Base-by-base conservation (phyloP, 2,797 vertebrate species). In the Synaphobranchus kaupii region DNA sequence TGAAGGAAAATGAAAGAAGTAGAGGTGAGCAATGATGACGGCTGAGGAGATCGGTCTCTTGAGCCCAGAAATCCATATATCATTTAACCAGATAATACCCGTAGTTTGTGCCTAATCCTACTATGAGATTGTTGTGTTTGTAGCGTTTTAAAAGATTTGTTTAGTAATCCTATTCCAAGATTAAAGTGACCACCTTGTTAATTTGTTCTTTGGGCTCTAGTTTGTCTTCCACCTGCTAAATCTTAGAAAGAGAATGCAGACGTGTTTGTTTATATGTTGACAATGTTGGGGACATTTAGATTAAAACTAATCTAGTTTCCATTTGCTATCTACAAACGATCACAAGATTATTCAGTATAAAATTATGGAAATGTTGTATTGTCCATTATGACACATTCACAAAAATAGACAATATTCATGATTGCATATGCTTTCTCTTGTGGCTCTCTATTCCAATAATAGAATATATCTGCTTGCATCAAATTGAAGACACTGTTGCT, bases 61-160 rank as follows among this genome's bases (percentile, higher is more conserved):
- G 80, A 86, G 66, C 81, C 68, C 83, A 52, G 73, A 87, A 86
- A 84, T n/a, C 80, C 88, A 83, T 85, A 34, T 87, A 83, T 86
- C 68, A 39, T 25, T 71, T 89, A 88, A 89, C 63, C 73, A 84
- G 88, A 90, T 89, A 84, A 28, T 89, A 56, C 85, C 83, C 85
- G n/a, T n/a, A 87, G 66, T 92, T 87, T 86, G 82, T 47, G 54
- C 52, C 13, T 90, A 87, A 91, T 88, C 80, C 84, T 86, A 86
- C 52, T 78, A 20, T 84, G 87, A 87, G 83, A 87, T 87, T 88
- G 73, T 60, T 87, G 22, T 60, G 56, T 86, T 88, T 89, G 39
- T 60, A 7, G 1, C 52, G 66, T n/a, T 76, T 68, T 54, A n/a
- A 34, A 17, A 52, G 66, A 25, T 76, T 52, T 25, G 44, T 39